These are phyloP conservation scores for Perdita meconis DNA, from an alignment of 2,888 invertebrate genomes.

Conservation along the genomic window DNA sequence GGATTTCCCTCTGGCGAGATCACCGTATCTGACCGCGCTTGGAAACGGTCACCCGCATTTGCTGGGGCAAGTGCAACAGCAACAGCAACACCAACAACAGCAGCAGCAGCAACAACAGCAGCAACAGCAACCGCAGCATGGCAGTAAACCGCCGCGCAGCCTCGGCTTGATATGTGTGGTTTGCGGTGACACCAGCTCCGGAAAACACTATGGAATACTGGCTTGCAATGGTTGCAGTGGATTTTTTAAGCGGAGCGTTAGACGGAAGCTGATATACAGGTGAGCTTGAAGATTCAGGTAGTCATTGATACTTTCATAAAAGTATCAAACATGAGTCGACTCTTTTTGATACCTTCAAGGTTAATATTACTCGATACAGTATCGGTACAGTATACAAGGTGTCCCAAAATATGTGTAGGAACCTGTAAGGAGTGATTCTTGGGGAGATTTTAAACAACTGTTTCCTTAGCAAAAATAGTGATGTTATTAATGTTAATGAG, in stretches of 20 bases:
- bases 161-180: constrained; percentile 96
- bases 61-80: constrained; percentile 74
- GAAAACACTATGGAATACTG: constrained; percentile 98
- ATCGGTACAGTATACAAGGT: too few relatives aligned
- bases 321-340: not conserved
- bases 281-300: constrained; percentile 82
- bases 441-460: too few relatives aligned
- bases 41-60: constrained; percentile 82
- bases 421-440: too few relatives aligned
- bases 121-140: constrained; percentile 76
- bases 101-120: constrained; percentile 77
- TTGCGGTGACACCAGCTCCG: constrained; percentile 98
- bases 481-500: too few relatives aligned
- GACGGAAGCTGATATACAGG: constrained; percentile 98
- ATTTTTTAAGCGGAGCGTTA: constrained; percentile 98
- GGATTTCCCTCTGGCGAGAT: constrained; percentile 80
- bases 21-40: constrained; percentile 81
- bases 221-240: constrained; percentile 99
- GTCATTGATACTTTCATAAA: too few relatives aligned
- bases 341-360: too few relatives aligned
- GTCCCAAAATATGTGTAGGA: too few relatives aligned
- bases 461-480: too few relatives aligned
- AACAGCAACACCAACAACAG: constrained; percentile 68
- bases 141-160: constrained; percentile 84
- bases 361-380: too few relatives aligned